Base-by-base conservation (phyloP, 2,113 vertebrate species). In the Mustela nigripes region DNA sequence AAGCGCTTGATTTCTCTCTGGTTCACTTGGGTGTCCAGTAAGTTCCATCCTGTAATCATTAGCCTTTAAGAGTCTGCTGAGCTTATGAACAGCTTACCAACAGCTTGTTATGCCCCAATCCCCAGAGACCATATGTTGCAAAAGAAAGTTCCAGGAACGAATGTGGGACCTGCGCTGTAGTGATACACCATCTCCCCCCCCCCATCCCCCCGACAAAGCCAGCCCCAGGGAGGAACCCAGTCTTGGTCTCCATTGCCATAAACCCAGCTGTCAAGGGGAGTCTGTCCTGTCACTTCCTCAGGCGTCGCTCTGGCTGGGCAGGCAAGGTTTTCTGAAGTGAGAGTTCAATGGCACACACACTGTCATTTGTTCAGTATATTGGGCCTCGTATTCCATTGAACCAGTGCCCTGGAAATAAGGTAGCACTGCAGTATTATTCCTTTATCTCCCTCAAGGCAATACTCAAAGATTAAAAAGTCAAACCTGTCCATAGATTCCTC, bases 371-470 rank as follows among this genome's bases (percentile, higher is more conserved):
- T 65, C 24, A n/a, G 62, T 31, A 1, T 28, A 33, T 11, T 58
- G 36, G 19, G 0, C 7, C 14, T 18, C 11, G 15, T 16, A 0
- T 26, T 24, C 53, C 83, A 24, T 15, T 22, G 31, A 82, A 11
- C 42, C 45, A 1, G 2, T 19, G 21, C n/a, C 56, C 84, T 94
- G 42, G 63, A 82, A 53, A 53, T 48, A 48, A 96, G 26, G 14
- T 19, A 39, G 36, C 48, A 5, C n/a, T 22, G 45, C 26, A 36
- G 4, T 18, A 3, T 12, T 19, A 8, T 26, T 48, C 60, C 62
- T 95, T 60, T 56, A n/a, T 90, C 90, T 79, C 88, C 89, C 63
- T 90, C 94, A 67, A 74, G 74, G 84, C 60, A 53, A 11, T 50
- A 63, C 12, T 6, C 31, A 58, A 89, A 91, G 50, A 31, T 45